These are phyloP conservation scores for Drosophila seclusa DNA, from an alignment of 2,888 invertebrate genomes.

Conservation along the genomic window DNA sequence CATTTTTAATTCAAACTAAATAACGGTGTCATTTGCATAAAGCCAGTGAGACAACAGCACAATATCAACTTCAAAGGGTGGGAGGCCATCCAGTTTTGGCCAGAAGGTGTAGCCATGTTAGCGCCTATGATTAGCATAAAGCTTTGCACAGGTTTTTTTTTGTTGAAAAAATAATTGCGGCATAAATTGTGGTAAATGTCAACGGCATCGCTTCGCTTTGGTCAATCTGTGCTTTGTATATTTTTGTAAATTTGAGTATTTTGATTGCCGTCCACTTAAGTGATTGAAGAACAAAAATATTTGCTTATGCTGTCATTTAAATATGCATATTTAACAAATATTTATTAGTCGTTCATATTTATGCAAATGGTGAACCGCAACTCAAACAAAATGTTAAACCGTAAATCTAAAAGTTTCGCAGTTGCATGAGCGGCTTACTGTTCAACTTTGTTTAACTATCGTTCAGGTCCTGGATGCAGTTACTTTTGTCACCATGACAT, in stretches of 20 bases:
- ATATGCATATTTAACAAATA: constrained; percentile 58
- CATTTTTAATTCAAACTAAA: constrained; percentile 60
- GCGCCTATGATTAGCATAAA: constrained; percentile 60
- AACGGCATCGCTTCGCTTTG: constrained; percentile 42
- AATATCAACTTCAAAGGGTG: constrained; percentile 17
- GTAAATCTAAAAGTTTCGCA: neutral
- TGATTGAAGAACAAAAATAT: constrained; percentile 29
- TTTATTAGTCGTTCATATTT: constrained; percentile 48
- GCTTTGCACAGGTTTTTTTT: constrained; percentile 33
- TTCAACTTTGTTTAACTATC: constrained; percentile 23
- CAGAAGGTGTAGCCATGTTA: constrained; percentile 41
- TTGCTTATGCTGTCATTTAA: constrained; percentile 46
- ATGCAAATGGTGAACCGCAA: constrained; percentile 39
- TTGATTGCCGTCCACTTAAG: constrained; percentile 28
- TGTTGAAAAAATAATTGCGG: constrained; percentile 62
- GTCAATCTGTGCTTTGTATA: constrained; percentile 17
- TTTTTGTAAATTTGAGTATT: constrained; percentile 36
- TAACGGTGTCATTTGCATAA: constrained; percentile 65
- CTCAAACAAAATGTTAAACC: constrained; percentile 32
- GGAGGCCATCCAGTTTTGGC: constrained; percentile 2
- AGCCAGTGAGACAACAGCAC: constrained; percentile 37
- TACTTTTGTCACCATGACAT: constrained; percentile 58
- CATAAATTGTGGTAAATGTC: constrained; percentile 70
- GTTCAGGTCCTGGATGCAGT: constrained; percentile 30
- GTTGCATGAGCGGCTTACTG: constrained; percentile 2